Base-by-base conservation (phyloP, 2,113 vertebrate genomes). In the Seriola rivoliana region DNA sequence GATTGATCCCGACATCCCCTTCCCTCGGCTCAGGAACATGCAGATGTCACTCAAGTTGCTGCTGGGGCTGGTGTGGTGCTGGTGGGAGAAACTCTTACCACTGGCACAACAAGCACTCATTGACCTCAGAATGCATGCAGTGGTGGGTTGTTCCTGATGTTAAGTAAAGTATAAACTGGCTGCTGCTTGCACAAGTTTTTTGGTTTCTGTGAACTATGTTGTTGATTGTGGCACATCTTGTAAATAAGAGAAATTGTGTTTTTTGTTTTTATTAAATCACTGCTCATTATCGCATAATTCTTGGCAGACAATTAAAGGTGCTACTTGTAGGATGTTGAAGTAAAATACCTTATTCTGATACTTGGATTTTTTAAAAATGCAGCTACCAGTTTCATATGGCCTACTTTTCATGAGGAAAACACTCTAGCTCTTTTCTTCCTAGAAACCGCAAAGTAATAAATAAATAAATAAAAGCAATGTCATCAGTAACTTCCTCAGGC, bases 1-100 rank as follows among this genome's bases (percentile, higher is more conserved):
- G 60, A 46, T 87, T 83, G 67, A 62, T 65, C 84, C 86, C 50
- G 17, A 40, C 59, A n/a, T 29, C 90, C 87, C 71, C 77, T 71
- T 55, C 50, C 72, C 60, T 79, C 11, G 16, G 93, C 96, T 97
- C 96, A 96, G 96, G 91, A 93, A 92, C 88, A 70, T 29, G 75
- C 86, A 71, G 80, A 77, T 71, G 71, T 90, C 78, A 52, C 36
- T 87, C 59, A 82, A 54, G 57, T 71, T 70, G 70, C 78, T 59
- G 38, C 23, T 46, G 71, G 23, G 16, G n/a, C 52, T 70, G 50
- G 68, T 69, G 16, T 40, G 50, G 21, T 54, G 54, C 54, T 7
- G 71, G 71, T 78, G 68, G 72, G 40, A 72, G 62, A 74, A 65
- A 71, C 60, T 80, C 46, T 34, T 58, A n/a, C 5, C 66, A 0